Evolutionary conservation across 2,888 invertebrate species (phyloP).

Genomic region (Ctena decussata): DNA sequence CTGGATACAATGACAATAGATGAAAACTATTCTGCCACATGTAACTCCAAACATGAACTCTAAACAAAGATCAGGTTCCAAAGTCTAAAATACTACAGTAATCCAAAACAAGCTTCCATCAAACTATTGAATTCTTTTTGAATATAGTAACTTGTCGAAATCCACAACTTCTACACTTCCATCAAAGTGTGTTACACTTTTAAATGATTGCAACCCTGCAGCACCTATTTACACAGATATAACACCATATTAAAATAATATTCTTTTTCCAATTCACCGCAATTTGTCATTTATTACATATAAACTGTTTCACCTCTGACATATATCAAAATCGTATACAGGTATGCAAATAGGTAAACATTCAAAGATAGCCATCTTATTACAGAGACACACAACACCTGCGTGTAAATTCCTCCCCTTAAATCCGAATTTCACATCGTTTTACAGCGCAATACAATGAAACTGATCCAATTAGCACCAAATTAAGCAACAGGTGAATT

Average conservation of each 20-base stretch:
- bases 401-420: background rate
- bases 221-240: too few species aligned
- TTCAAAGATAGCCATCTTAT: constrained; percentile 2
- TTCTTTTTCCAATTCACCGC: background rate
- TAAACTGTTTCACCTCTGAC: constrained; percentile 4
- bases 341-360: constrained; percentile 2
- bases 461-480: background rate
- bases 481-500: background rate
- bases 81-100: too few species aligned
- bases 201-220: too few species aligned
- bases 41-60: too few species aligned
- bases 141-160: too few species aligned
- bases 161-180: too few species aligned
- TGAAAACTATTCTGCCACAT: too few species aligned
- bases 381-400: background rate
- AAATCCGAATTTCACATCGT: background rate
- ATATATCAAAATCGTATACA: constrained; percentile 2
- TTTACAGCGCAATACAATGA: background rate
- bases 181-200: too few species aligned
- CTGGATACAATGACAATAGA: too few species aligned
- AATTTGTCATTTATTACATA: background rate
- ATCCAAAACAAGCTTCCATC: too few species aligned
- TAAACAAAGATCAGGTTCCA: too few species aligned
- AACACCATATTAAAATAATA: background rate
- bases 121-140: too few species aligned